Evolutionary conservation across 2,113 vertebrate genomes (phyloP).

Genomic region (Argyrosomus japonicus): DNA sequence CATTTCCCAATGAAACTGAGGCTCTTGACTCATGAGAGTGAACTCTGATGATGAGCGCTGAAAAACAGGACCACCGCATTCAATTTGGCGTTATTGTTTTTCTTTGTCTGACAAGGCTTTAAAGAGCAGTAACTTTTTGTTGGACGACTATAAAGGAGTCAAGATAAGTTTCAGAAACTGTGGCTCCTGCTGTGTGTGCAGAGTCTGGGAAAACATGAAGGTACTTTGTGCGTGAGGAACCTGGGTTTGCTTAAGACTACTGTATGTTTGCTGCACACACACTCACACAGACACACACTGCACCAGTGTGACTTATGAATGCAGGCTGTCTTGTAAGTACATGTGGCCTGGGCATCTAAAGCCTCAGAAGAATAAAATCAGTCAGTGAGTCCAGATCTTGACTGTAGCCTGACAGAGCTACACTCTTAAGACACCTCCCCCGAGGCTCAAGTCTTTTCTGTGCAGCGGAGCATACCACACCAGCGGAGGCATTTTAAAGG

Average conservation of each 20-base stretch:
- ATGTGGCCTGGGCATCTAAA: slow-evolving; percentile 4
- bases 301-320: slow-evolving; percentile 36
- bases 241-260: slow-evolving; percentile 52
- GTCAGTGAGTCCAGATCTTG: slow-evolving; percentile 27
- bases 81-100: slow-evolving; percentile 8
- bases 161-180: slow-evolving; percentile 61
- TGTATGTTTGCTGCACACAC: slow-evolving; percentile 53
- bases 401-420: slow-evolving; percentile 39
- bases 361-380: slow-evolving; percentile 19
- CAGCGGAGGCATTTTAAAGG: slow-evolving; percentile 65
- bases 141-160: slow-evolving; percentile 31
- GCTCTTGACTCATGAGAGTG: slow-evolving; percentile 7
- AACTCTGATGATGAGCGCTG: not conserved
- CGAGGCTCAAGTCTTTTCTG: slow-evolving; percentile 36
- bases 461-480: slow-evolving; percentile 57
- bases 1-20: slow-evolving; percentile 11
- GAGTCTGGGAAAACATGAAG: slow-evolving; percentile 51
- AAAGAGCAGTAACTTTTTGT: slow-evolving; percentile 9
- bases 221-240: slow-evolving; percentile 20
- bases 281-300: slow-evolving; percentile 1
- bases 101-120: slow-evolving; percentile 12
- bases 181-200: slow-evolving; percentile 53
- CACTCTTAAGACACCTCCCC: slow-evolving; percentile 54
- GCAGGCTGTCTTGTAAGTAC: slow-evolving; percentile 30
- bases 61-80: slow-evolving; percentile 10